Base-by-base conservation (phyloP, 2,797 vertebrate species). In the Ficedula albicollis region DNA sequence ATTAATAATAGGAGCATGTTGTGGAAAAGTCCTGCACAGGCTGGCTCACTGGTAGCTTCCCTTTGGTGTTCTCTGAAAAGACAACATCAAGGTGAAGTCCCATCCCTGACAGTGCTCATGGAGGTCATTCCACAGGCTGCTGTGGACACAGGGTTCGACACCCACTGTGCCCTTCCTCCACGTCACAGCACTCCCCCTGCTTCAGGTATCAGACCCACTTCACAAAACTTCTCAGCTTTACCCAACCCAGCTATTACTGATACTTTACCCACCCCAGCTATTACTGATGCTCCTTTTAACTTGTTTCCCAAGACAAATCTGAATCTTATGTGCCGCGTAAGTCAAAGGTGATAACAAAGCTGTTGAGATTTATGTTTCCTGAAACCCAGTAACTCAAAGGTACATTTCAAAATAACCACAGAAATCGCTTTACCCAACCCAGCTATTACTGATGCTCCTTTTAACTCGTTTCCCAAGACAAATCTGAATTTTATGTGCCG, bases 291-390 rank as follows among this genome's bases (percentile, higher is more conserved):
- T 87, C 60, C 51, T 93, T 95, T 63, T 55, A 69, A 78, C 59
- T 88, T 91, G 41, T 34, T 82, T 87, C 49, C 22, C 76, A 63
- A 67, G 84, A 86, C 68, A 94, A 72, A 64, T 19, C 39, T 66
- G 43, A 51, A 59, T 86, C 94, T 84, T 63, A 86, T 60, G 52
- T 46, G 67, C 39, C 36, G 21, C 10, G 6, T 66, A 84, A 90
- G 83, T 73, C 83, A 96, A 89, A 94, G 74, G 85, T 78, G 70
- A 13, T 48, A 95, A 76, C 52, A 81, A 80, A 79, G 32, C 26
- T 36, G 36, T 48, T 89, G 38, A 92, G 84, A 93, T 92, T 95
- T 91, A 70, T 25, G 68, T 46, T 83, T 91, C 66, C 48, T 6
- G 1, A 86, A 92, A 59, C 19, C 5, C 39, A 10, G 8, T 78